phyloP scores from a whole-genome alignment of 2,888 invertebrate genomes.

The Romanomermis culicivorax region DNA sequence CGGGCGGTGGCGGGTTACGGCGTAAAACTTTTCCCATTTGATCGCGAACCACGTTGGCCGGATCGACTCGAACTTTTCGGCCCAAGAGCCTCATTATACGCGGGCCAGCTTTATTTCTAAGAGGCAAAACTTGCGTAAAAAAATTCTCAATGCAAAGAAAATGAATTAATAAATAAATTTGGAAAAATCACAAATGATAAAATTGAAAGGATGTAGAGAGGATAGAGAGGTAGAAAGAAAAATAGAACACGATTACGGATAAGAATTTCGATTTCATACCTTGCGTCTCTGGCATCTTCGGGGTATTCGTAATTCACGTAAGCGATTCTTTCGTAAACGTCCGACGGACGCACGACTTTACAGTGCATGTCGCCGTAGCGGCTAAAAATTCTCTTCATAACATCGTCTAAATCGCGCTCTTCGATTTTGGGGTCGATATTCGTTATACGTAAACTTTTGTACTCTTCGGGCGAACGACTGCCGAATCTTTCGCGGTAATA shows the following conservation, averaged over 20 bases:
- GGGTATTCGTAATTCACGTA: constrained; percentile 24
- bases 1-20: not conserved
- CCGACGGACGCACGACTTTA: constrained; percentile 24
- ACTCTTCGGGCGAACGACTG: constrained; percentile 25
- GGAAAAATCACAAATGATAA: not conserved
- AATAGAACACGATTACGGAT: too few relatives aligned
- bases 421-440: constrained; percentile 19
- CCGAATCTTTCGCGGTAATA: constrained; percentile 16
- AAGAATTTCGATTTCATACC: too few relatives aligned
- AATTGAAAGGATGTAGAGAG: too few relatives aligned
- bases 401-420: constrained; percentile 20
- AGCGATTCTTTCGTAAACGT: constrained; percentile 23
- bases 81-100: constrained; percentile 14
- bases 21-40: constrained; percentile 20
- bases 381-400: constrained; percentile 20
- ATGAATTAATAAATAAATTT: not conserved
- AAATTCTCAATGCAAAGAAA: too few relatives aligned
- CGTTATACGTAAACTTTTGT: constrained; percentile 24
- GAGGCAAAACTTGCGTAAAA: too few relatives aligned
- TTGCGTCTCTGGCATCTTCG: constrained; percentile 4
- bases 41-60: constrained; percentile 25
- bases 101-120: not conserved
- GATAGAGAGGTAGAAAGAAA: too few relatives aligned
- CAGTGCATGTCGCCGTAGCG: constrained; percentile 21
- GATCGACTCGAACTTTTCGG: constrained; percentile 21